These are phyloP conservation scores for Invenusta paracnida DNA, from an alignment of 2,888 invertebrate species.

Conservation along the genomic window DNA sequence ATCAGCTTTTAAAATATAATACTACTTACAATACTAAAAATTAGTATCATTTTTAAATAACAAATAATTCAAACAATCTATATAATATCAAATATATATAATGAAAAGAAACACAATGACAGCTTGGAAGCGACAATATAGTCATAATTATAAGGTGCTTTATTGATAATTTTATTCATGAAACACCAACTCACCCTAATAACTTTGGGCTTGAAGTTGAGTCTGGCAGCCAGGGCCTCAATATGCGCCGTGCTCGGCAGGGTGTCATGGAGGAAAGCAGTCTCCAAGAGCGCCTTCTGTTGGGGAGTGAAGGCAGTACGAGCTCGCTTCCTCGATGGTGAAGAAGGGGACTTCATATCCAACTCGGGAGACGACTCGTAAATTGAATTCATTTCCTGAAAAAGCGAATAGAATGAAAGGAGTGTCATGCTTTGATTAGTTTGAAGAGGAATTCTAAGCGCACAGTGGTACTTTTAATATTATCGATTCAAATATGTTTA, in stretches of 20 bases:
- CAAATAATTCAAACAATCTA: no score
- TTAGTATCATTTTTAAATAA: neutral
- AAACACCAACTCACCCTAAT: neutral
- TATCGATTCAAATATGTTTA: no score
- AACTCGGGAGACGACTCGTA: no score
- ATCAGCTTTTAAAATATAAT: neutral
- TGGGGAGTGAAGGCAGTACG: slow-evolving; percentile 6
- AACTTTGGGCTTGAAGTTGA: neutral
- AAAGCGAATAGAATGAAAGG: no score
- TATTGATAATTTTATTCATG: neutral
- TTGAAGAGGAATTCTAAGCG: no score
- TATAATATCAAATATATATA: no score
- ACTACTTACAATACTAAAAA: neutral
- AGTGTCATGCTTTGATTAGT: no score
- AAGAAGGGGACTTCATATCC: no score
- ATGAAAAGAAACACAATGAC: no score
- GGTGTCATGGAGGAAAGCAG: neutral
- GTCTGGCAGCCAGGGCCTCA: neutral
- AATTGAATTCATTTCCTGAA: no score
- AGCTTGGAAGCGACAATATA: neutral
- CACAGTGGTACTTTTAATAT: no score
- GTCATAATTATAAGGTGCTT: neutral
- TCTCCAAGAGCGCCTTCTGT: neutral
- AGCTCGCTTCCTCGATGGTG: neutral
- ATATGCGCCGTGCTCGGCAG: neutral